Conservation (phyloP, 2,888 invertebrate genomes). For the Ectobius pallidus region DNA sequence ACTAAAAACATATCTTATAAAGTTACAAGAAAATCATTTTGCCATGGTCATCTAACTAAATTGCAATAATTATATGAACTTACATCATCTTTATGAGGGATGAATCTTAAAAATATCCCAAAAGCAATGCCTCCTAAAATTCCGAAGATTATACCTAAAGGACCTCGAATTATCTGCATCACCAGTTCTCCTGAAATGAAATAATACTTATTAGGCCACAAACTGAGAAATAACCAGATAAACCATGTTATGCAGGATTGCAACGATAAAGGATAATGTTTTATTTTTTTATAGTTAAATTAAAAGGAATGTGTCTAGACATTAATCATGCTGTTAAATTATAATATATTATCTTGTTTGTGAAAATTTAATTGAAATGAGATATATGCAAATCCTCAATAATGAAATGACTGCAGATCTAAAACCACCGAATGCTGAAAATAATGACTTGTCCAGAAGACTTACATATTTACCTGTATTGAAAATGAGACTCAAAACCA, state of each 20-base stretch:
- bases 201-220: neutral
- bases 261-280: neutral
- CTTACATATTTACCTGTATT: slow-evolving; percentile 40
- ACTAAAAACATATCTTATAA: too few relatives aligned
- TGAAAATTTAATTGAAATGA: neutral
- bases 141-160: slow-evolving; percentile 50
- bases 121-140: slow-evolving; percentile 52
- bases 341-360: neutral
- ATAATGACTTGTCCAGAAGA: neutral
- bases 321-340: neutral
- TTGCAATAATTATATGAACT: slow-evolving; percentile 9
- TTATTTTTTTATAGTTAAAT: neutral
- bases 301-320: neutral
- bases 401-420: neutral
- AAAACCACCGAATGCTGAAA: neutral
- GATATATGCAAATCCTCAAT: neutral
- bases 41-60: neutral
- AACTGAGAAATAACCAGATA: neutral
- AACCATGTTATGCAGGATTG: neutral
- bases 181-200: slow-evolving; percentile 1
- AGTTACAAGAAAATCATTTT: too few relatives aligned
- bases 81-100: slow-evolving; percentile 50
- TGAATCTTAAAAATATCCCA: slow-evolving; percentile 53
- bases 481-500: slow-evolving; percentile 56
- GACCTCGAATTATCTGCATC: slow-evolving; percentile 47